A percentile compares a stretch with the other conserved stretches of the same genome.
phyloP scores from a whole-genome alignment of 1,140 invertebrate species.

The Batillaria attramentaria region DNA sequence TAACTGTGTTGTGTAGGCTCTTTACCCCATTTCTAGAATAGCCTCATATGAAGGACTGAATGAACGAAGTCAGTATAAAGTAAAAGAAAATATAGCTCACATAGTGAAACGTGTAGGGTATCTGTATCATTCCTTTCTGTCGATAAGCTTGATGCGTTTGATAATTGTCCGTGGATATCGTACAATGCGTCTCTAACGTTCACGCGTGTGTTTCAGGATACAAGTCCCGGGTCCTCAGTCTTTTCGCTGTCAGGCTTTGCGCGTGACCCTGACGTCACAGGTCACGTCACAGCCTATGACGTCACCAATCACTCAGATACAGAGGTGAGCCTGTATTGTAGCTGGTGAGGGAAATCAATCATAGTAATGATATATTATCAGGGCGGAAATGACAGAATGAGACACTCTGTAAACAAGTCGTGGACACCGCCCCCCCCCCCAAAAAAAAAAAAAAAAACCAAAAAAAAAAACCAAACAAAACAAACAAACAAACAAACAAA shows the following conservation, averaged over 20 bases:
- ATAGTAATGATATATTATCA: neutral
- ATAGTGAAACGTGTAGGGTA: neutral
- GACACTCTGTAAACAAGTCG: neutral
- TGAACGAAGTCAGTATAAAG: too few species aligned
- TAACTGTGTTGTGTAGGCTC: too few species aligned
- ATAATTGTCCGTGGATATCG: neutral
- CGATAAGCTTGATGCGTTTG: neutral
- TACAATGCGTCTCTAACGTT: neutral
- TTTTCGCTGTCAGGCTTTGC: conserved; percentile 26
- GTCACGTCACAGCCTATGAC: conserved; percentile 25
- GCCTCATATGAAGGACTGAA: too few species aligned
- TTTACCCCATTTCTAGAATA: too few species aligned
- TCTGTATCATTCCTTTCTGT: neutral
- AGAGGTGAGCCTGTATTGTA: conserved; percentile 15
- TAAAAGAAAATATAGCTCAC: too few species aligned
- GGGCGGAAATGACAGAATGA: neutral
- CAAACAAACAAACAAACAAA: too few species aligned
- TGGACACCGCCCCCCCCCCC: too few species aligned
- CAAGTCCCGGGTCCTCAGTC: conserved; percentile 13
- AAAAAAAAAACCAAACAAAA: too few species aligned
- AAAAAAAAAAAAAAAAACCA: too few species aligned
- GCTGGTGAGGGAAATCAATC: neutral
- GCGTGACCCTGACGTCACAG: conserved; percentile 33
- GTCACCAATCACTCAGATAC: conserved; percentile 11
- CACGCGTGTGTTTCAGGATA: conserved; percentile 19